Conservation (phyloP, 2,797 vertebrate species). For the Falco cherrug region DNA sequence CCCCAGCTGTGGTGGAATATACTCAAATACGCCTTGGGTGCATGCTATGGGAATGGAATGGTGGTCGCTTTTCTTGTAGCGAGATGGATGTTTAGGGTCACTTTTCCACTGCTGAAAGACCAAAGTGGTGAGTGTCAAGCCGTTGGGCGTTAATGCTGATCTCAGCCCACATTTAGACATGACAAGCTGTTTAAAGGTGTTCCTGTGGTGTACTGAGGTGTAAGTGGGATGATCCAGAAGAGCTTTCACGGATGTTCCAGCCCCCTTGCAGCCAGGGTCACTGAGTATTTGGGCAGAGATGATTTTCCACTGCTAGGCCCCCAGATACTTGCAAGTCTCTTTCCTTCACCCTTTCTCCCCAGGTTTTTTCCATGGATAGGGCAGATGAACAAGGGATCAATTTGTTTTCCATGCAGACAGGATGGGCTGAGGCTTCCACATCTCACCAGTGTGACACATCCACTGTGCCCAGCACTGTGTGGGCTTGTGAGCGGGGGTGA, state of each 20-base stretch:
- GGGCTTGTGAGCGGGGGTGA: accelerated
- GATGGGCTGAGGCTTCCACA: background rate
- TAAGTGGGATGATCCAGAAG: background rate
- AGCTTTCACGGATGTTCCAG: background rate
- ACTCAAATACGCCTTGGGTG: background rate
- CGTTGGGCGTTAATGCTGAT: background rate
- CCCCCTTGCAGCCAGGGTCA: background rate
- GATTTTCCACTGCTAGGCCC: background rate
- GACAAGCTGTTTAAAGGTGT: background rate
- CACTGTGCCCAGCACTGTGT: background rate
- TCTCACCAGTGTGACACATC: background rate
- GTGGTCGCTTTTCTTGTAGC: background rate
- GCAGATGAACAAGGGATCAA: background rate
- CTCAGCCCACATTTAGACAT: background rate
- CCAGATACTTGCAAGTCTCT: background rate
- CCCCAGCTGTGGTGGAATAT: background rate
- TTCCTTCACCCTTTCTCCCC: background rate
- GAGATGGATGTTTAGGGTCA: background rate
- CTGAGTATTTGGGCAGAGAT: background rate
- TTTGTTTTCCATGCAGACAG: background rate
- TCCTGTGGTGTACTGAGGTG: background rate
- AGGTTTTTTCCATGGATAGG: background rate
- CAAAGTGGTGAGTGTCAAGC: background rate
- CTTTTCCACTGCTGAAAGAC: background rate
- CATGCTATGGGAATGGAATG: background rate